Conservation (phyloP, 2,888 invertebrate species). For the Hoplodrina ambigua region DNA sequence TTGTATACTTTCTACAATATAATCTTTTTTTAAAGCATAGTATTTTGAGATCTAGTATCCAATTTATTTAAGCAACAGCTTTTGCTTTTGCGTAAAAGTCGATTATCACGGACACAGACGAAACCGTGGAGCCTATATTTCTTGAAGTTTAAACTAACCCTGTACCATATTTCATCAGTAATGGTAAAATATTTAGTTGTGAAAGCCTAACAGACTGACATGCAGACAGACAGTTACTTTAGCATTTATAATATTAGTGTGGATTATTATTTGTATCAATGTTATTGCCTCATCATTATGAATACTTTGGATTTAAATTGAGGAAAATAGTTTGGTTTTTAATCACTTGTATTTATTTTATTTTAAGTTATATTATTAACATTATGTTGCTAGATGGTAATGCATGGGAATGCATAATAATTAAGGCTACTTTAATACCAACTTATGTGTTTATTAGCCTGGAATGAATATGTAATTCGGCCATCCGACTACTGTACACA, state of each 20-base stretch:
- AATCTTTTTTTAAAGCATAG: background rate
- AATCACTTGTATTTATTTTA: background rate
- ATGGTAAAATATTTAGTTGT: too few relatives aligned
- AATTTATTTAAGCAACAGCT: background rate
- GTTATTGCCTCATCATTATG: conserved; percentile 3
- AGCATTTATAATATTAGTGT: too few relatives aligned
- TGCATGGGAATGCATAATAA: conserved; percentile 44
- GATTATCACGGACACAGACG: too few relatives aligned
- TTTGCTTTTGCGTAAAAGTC: too few relatives aligned
- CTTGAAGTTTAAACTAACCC: too few relatives aligned
- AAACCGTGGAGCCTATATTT: too few relatives aligned
- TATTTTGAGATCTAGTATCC: background rate
- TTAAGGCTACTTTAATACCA: conserved; percentile 1
- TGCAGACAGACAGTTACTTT: too few relatives aligned
- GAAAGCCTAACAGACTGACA: too few relatives aligned
- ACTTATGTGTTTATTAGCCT: background rate
- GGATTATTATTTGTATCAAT: background rate
- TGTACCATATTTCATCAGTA: too few relatives aligned
- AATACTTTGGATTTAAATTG: conserved; percentile 18
- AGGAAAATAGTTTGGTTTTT: conserved; percentile 39
- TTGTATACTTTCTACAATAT: background rate
- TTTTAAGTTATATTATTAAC: conserved; percentile 7
- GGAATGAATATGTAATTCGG: conserved; percentile 17
- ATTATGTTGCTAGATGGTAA: conserved; percentile 18
- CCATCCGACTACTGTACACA: conserved; percentile 15